Percentiles rank a stretch among this genome's conserved stretches.
These are phyloP conservation scores for Norana najaformis DNA, from an alignment of 2,888 invertebrate genomes.

Conservation along the genomic window DNA sequence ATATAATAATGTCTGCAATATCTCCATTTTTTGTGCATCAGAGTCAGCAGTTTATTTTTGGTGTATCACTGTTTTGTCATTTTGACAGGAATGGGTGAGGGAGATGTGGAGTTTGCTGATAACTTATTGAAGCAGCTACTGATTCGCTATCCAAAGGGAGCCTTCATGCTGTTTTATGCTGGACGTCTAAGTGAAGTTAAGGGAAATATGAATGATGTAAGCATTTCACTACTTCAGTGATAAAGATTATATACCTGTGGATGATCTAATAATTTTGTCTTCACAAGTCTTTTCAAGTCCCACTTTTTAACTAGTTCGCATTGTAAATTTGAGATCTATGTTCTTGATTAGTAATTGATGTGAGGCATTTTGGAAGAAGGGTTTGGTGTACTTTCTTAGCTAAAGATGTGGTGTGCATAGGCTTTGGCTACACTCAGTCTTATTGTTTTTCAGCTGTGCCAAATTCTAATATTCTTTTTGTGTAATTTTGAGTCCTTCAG, in stretches of 20 bases:
- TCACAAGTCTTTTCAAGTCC: neutral
- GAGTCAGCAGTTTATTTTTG: neutral
- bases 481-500: too few species aligned
- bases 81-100: conserved; percentile 69
- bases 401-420: too few species aligned
- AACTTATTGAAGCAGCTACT: conserved; percentile 69
- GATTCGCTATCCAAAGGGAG: conserved; percentile 78
- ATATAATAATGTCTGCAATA: neutral
- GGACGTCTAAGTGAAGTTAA: conserved; percentile 81
- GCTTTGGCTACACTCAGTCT: too few species aligned
- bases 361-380: neutral
- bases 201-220: conserved; percentile 71
- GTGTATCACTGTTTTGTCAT: neutral
- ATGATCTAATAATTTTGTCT: neutral
- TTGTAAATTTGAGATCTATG: neutral
- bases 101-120: conserved; percentile 77
- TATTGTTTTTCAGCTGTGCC: too few species aligned
- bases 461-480: too few species aligned
- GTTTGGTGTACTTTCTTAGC: neutral
- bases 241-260: neutral
- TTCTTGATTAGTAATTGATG: neutral
- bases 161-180: conserved; percentile 88
- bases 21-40: neutral
- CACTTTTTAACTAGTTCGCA: neutral
- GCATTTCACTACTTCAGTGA: conserved; percentile 32